Conservation (phyloP, 2,888 invertebrate species). For the Pasiphila rectangulata region DNA sequence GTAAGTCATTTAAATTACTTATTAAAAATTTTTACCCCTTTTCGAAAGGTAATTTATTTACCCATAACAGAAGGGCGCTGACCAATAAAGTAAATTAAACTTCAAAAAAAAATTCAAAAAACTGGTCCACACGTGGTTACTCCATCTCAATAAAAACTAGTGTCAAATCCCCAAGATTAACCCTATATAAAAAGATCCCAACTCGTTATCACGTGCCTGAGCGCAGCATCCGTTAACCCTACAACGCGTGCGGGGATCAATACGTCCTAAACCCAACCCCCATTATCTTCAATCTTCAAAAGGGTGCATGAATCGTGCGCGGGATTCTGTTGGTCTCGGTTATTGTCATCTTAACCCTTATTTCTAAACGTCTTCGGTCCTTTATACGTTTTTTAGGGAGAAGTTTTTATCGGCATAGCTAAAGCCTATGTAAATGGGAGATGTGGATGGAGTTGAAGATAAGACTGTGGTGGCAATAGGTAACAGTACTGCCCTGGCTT, state of each 20-base stretch:
- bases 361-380: conserved; percentile 40
- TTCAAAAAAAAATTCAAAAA: neutral
- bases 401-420: conserved; percentile 33
- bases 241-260: conserved; percentile 73
- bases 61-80: neutral
- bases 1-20: no score
- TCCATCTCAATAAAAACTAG: neutral
- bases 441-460: conserved; percentile 20
- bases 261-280: conserved; percentile 38
- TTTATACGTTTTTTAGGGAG: conserved; percentile 43
- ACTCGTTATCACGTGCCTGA: conserved; percentile 54
- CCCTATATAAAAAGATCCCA: conserved; percentile 31
- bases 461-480: conserved; percentile 18
- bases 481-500: neutral
- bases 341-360: conserved; percentile 66
- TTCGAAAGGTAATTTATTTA: no score
- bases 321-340: conserved; percentile 71
- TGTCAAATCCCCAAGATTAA: conserved; percentile 29
- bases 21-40: no score
- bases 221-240: conserved; percentile 73
- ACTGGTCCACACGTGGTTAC: conserved; percentile 1
- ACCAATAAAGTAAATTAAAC: neutral
- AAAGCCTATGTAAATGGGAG: conserved; percentile 32
- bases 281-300: conserved; percentile 66
- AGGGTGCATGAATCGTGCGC: conserved; percentile 72